Evolutionary conservation across 2,113 vertebrate genomes (phyloP).

Genomic region (Caretta caretta): DNA sequence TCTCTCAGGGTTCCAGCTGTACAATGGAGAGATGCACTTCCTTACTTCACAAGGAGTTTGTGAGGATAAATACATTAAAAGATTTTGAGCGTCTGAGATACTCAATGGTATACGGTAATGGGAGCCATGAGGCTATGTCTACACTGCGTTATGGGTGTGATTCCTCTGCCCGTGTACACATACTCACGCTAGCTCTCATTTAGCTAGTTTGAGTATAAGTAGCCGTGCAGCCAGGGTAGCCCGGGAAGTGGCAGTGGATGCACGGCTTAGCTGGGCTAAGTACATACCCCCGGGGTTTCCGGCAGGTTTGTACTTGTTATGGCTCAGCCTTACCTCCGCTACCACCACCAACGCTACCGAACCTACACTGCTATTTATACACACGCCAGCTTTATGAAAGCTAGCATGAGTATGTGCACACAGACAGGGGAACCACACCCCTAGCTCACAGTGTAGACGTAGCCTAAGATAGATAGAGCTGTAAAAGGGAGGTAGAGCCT

Average conservation of each 20-base stretch:
- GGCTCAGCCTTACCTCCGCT: neutral
- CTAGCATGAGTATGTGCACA: neutral
- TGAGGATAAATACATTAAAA: neutral
- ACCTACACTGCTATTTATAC: neutral
- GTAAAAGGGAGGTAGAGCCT: neutral
- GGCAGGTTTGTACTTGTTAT: neutral
- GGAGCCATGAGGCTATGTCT: neutral
- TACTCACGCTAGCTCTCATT: neutral
- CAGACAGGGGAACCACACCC: neutral
- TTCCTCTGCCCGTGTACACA: neutral
- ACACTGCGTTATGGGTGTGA: neutral
- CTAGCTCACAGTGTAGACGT: neutral
- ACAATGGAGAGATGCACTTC: neutral
- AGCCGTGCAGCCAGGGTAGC: neutral
- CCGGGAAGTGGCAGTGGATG: neutral
- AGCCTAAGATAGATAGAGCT: neutral
- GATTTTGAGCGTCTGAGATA: neutral
- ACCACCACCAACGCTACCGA: neutral
- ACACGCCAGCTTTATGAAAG: neutral
- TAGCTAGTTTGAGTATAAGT: neutral
- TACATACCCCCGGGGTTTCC: neutral
- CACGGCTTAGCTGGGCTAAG: neutral
- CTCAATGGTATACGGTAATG: neutral
- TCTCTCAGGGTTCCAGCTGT: neutral
- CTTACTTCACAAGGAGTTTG: neutral